Evolutionary conservation across 64 coral and sea anemone species (phyloP), one percentile per base, ranked within the genome.

Genomic region (Stylophora pistillata): DNA sequence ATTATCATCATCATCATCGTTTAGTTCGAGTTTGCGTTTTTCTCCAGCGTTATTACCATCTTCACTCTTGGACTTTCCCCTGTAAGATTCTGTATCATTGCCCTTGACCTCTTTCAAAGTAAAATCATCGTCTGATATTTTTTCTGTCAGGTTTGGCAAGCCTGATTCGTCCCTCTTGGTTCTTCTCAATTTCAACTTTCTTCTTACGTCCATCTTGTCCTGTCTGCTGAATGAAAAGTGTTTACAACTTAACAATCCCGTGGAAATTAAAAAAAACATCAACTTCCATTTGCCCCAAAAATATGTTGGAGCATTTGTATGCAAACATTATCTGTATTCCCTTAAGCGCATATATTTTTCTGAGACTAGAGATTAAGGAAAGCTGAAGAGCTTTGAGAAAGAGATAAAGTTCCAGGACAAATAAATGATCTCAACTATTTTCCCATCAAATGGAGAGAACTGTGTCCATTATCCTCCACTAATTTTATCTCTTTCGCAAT

Each of bases 101-200:
- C 15, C 15, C 18, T 52, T 37, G 4, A 63, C 41, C 18, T n/a
- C 32, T 15, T 31, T 18, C 4, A 21, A 16, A 37, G 53, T 84
- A 2, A 13, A 18, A 53, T 69, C 34, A 15, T 69, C 20, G 2
- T 69, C 32, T 53, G 20, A 10, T 4, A 5, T 65, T 25, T 68
- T 69, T 20, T 68, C 80, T 66, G 15, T 69, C 14, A 53, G 30
- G 13, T 68, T 62, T 69, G 6, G 16, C 9, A 15, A 4, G 16
- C 23, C 23, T 69, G 34, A 10, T 69, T 52, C 58, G 21, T 69
- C 60, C 3, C 12, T 21, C 27, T 41, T 84, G 1, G 32, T 68
- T 33, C 62, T 68, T 69, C 80, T 66, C 62, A 84, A 84, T 9
- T 69, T 84, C 13, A 65, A 21, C 33, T 69, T 84, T 54, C 31